Evolutionary conservation across 2,113 vertebrate species (phyloP).

Genomic region (Eptesicus fuscus): DNA sequence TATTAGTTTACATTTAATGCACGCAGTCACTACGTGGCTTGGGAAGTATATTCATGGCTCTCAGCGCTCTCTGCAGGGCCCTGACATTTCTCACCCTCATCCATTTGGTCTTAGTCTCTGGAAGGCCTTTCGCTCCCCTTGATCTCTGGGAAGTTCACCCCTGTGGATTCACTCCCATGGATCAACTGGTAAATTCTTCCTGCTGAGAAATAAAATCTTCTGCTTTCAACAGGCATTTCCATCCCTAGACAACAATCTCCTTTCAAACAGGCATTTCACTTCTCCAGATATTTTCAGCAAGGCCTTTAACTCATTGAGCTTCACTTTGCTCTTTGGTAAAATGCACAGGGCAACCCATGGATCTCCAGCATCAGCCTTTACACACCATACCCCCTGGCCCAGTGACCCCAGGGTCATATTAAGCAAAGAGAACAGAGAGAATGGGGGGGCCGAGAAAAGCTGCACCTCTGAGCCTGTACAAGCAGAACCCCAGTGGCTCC

Average conservation of each 20-base stretch:
- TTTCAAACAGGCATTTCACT: not conserved
- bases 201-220: not conserved
- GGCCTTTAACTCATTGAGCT: not conserved
- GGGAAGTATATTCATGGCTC: not conserved
- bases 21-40: not conserved
- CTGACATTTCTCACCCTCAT: not conserved
- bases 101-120: not conserved
- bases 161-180: not conserved
- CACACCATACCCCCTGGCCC: not conserved
- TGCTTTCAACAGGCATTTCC: not conserved
- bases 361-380: not conserved
- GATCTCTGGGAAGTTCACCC: not conserved
- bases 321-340: not conserved
- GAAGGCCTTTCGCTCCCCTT: not conserved
- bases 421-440: not conserved
- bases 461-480: not conserved
- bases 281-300: not conserved
- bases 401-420: not conserved
- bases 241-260: not conserved
- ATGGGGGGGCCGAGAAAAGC: not conserved
- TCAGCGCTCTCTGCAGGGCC: not conserved
- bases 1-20: not conserved
- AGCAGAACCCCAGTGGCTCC: not conserved
- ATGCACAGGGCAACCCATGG: not conserved
- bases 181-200: not conserved